Evolutionary conservation across 1,140 invertebrate species (phyloP), one percentile per base, ranked within the genome.

Genomic region (Phymastichus coffea): DNA sequence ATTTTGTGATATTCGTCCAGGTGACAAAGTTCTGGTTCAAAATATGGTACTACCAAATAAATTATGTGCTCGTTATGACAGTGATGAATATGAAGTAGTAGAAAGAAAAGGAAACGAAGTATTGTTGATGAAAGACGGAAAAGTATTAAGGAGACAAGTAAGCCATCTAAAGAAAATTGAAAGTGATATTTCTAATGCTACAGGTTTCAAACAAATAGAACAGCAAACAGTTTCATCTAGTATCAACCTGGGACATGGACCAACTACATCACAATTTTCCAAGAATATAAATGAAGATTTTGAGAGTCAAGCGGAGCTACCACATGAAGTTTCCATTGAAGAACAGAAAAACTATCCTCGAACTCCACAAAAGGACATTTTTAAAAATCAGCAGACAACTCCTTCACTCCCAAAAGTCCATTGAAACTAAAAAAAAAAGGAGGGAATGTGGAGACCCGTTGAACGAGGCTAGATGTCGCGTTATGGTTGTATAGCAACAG

Each of bases 11-110:
- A 25, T 63, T 3, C 17, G 38, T 1, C 17, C 51, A 19, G 60
- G 55, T 12, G 54, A 57, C 33, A 57, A 49, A 17, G 61, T 63
- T 53, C 12, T 26, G 1, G 35, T 38, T 19, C 15, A 53, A 20
- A 37, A 9, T 25, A 46, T 46, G 43, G 43, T 46, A 14, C 7
- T 26, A 25, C 43, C 37, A 40, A 9, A 40, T 40, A 40, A 40
- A 40, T n/a, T 40, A 14, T 40, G 37, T 17, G n/a, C 9, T 40
- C 37, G 37, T 40, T 40, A 8, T 17, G 15, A n/a, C 6, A 40
- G 15, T 40, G 37, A 14, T 14, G 37, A 40, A 40, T 40, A 14
- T 40, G 37, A 40, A 14, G 37, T 40, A 40, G 15, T 40, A 4
- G 37, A 15, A 8, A 40, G 37, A 17, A 9, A 40, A 40, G 37